Base-by-base conservation (phyloP, 2,113 vertebrate species). In the Amia ocellicauda region DNA sequence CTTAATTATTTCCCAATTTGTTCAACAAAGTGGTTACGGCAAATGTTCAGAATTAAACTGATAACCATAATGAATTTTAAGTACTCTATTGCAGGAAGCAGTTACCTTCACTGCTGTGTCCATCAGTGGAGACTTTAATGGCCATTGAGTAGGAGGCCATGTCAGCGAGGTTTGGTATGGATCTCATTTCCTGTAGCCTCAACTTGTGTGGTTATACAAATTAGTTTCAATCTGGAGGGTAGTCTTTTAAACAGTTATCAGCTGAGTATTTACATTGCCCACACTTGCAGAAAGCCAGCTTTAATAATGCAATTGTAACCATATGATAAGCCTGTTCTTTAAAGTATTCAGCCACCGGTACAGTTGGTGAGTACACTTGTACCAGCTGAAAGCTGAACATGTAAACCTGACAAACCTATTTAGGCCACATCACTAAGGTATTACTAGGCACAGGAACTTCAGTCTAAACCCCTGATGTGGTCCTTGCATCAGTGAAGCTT, bases 271-370 rank as follows among this genome's bases (percentile, higher is more conserved):
- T 75, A 81, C 68, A 51, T 57, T 64, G 51, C 71, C 50, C 59
- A 75, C 69, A 56, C 70, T 77, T 49, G 13, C 64, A 77, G 60
- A 74, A 58, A 79, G 69, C 56, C 24, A 16, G 50, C 71, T 53
- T 58, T 83, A 84, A 81, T 70, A 75, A 78, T 66, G 74, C 79
- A 86, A 85, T 84, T 77, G 78, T 78, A 77, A 80, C 84, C 85
- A 87, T 81, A 86, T 86, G 85, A 84, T 66, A 9, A 47, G 26
- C 62, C 54, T 53, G 28, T 51, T 58, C 67, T 76, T 76, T 54
- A 59, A 75, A 72, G 71, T 68, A 16, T 58, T 76, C 47, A 68
- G 69, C 67, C 60, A 42, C 36, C 50, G 68, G 36, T 57, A 43
- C 63, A 56, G 66, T 50, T 14, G 4, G 4, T 45, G 3, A 11